These are phyloP conservation scores for Thunnus thynnus DNA, from an alignment of 2,113 vertebrate species.

Conservation along the genomic window DNA sequence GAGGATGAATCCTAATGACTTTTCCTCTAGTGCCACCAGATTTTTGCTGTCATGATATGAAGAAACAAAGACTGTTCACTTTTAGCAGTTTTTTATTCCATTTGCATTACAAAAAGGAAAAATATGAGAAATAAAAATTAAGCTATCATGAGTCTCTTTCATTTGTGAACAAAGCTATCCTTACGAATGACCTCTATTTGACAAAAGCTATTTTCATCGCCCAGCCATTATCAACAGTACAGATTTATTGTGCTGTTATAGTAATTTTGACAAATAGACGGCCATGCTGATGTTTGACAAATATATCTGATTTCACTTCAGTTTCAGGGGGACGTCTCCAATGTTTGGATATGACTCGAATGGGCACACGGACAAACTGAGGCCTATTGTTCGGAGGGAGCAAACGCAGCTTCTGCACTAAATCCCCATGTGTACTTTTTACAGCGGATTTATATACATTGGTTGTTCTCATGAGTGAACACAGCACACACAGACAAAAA, in stretches of 20 bases:
- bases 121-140: background rate
- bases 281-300: slow-evolving; percentile 66
- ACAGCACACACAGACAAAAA: slow-evolving; percentile 22
- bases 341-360: slow-evolving; percentile 62
- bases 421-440: slow-evolving; percentile 73
- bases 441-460: slow-evolving; percentile 68
- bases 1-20: background rate
- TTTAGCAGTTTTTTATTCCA: background rate
- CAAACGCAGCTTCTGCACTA: slow-evolving; percentile 63
- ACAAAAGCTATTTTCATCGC: slow-evolving; percentile 47
- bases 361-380: slow-evolving; percentile 62
- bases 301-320: slow-evolving; percentile 69
- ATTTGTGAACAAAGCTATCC: slow-evolving; percentile 22
- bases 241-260: slow-evolving; percentile 63
- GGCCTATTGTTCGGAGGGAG: slow-evolving; percentile 62
- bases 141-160: background rate
- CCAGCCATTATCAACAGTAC: slow-evolving; percentile 17
- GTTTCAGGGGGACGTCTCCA: slow-evolving; percentile 57
- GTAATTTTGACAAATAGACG: slow-evolving; percentile 53
- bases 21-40: background rate
- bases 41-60: background rate
- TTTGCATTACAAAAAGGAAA: background rate
- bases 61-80: background rate
- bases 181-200: slow-evolving; percentile 29
- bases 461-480: slow-evolving; percentile 60